Percentiles rank a stretch among this genome's conserved stretches.
Evolutionary conservation across 2,113 vertebrate genomes (phyloP).

Genomic region (Vicugna pacos): DNA sequence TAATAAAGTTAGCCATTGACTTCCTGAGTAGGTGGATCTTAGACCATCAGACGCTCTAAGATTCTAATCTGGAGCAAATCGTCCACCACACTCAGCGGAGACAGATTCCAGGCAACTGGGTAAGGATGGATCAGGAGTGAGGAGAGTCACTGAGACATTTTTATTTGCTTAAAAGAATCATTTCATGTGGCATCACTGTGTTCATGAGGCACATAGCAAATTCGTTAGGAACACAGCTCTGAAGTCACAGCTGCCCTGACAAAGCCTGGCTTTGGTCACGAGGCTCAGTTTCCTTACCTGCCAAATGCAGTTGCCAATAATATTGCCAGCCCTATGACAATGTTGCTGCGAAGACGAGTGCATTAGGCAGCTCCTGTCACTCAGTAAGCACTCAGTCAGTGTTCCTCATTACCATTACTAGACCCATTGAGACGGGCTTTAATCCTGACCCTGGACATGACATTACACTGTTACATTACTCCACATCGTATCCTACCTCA

Average conservation of each 20-base stretch:
- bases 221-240: not conserved
- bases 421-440: not conserved
- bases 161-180: not conserved
- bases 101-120: not conserved
- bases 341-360: not conserved
- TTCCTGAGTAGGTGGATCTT: not conserved
- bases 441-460: not conserved
- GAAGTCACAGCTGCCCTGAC: not conserved
- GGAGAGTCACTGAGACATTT: not conserved
- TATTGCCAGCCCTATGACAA: not conserved
- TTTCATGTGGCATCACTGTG: not conserved
- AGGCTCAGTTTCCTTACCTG: not conserved
- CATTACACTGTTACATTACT: not conserved
- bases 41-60: not conserved
- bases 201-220: not conserved
- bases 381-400: not conserved
- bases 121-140: not conserved
- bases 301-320: not conserved
- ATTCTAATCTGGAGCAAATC: not conserved
- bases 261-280: not conserved
- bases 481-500: not conserved
- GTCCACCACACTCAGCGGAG: not conserved
- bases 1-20: not conserved
- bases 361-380: not conserved
- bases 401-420: not conserved